phyloP scores from a whole-genome alignment of 2,113 vertebrate genomes.

The Vulpes ferrilata region DNA sequence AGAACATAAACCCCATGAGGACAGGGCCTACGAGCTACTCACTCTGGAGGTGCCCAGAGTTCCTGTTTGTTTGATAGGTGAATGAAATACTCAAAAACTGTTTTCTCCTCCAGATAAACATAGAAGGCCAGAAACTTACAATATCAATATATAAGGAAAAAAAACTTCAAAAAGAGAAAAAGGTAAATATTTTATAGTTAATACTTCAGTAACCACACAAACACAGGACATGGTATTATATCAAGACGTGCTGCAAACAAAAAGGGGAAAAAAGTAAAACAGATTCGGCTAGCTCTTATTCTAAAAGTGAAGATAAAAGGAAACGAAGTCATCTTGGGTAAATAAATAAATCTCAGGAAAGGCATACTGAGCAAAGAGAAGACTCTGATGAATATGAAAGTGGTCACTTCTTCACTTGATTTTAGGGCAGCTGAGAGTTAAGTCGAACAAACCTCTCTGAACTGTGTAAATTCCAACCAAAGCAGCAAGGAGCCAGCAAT shows the following conservation, averaged over 20 bases:
- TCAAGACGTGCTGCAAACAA: conserved; percentile 9
- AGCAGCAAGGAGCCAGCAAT: neutral
- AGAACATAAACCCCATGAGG: neutral
- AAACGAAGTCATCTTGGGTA: conserved; percentile 26
- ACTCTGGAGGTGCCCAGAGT: neutral
- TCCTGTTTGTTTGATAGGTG: neutral
- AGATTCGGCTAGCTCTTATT: neutral
- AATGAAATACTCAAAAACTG: neutral
- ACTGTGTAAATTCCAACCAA: conserved; percentile 68
- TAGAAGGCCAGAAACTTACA: neutral
- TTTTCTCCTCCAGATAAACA: neutral
- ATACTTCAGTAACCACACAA: neutral
- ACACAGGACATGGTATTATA: neutral
- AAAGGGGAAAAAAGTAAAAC: neutral
- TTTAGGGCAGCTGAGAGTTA: neutral
- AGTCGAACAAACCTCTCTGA: neutral
- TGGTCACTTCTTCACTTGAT: conserved; percentile 30
- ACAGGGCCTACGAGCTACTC: neutral
- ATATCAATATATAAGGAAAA: conserved; percentile 14
- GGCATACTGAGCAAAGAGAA: neutral
- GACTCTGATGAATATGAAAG: neutral
- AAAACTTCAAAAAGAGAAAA: conserved; percentile 37
- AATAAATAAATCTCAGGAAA: conserved; percentile 48
- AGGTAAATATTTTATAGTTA: conserved; percentile 40
- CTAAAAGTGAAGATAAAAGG: conserved; percentile 16